A percentile compares a stretch with the other conserved stretches of the same genome.
Evolutionary conservation across 1,140 invertebrate species (phyloP).

Genomic region (Cydia fagiglandana): DNA sequence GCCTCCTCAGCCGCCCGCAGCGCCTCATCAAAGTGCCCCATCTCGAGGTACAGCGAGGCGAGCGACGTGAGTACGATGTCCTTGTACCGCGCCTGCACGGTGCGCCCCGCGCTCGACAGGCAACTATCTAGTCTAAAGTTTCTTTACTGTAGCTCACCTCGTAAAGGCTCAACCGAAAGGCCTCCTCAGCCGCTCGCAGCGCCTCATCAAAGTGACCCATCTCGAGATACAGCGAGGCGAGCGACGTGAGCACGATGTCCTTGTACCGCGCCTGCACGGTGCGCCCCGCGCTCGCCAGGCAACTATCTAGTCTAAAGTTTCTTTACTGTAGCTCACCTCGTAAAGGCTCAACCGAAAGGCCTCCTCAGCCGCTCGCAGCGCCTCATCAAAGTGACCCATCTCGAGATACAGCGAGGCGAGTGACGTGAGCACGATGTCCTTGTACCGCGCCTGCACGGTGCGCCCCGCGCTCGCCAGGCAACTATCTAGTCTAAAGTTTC

Average conservation of each 20-base stretch:
- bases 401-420: constrained; percentile 83
- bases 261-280: constrained; percentile 59
- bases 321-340: constrained; percentile 81
- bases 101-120: constrained; percentile 80
- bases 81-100: constrained; percentile 58
- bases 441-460: constrained; percentile 59
- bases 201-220: constrained; percentile 83
- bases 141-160: constrained; percentile 81
- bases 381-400: constrained; percentile 83
- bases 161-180: constrained; percentile 80
- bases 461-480: constrained; percentile 82
- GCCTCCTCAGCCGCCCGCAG: constrained; percentile 80
- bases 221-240: constrained; percentile 82
- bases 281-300: constrained; percentile 80
- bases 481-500: too few relatives aligned
- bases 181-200: constrained; percentile 79
- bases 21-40: constrained; percentile 83
- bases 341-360: constrained; percentile 81
- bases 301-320: too few relatives aligned
- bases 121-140: too few relatives aligned
- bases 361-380: constrained; percentile 79
- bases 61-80: constrained; percentile 83
- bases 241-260: constrained; percentile 82
- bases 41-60: constrained; percentile 82
- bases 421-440: constrained; percentile 82